Evolutionary conservation across 30 jellyfish, hydroid and myxozoan genomes (phyloP).

Genomic region (Haliclystus octoradiatus): DNA sequence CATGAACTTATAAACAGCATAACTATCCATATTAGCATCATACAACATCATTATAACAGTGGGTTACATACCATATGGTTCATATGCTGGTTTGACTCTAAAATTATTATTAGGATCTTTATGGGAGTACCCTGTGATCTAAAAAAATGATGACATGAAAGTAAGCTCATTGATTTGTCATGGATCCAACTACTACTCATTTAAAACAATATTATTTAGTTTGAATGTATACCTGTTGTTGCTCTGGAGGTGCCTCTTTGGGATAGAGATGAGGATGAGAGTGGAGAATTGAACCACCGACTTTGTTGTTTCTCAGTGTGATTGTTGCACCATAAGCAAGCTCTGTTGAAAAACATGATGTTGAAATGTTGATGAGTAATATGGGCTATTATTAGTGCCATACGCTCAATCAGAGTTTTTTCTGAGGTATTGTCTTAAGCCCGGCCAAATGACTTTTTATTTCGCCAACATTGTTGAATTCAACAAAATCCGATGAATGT

Average conservation of each 20-base stretch:
- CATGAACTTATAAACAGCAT: not conserved
- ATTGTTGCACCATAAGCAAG: conserved; percentile 89
- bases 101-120: conserved; percentile 96
- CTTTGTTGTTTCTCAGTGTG: conserved; percentile 63
- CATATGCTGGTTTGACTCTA: conserved; percentile 59
- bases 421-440: too few species aligned
- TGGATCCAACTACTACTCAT: too few species aligned
- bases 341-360: conserved; percentile 29
- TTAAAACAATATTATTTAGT: not conserved
- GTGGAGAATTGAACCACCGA: conserved; percentile 82
- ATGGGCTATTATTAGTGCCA: too few species aligned
- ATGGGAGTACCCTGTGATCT: conserved; percentile 96
- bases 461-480: too few species aligned
- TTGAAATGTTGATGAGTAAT: too few species aligned
- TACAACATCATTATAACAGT: not conserved
- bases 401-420: too few species aligned
- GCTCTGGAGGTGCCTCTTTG: conserved; percentile 98
- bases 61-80: conserved; percentile 42
- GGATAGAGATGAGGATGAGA: conserved; percentile 97
- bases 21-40: not conserved
- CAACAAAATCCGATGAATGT: too few species aligned
- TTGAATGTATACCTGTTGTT: conserved; percentile 73
- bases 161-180: too few species aligned
- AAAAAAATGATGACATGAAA: not conserved
- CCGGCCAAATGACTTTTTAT: too few species aligned